Evolutionary conservation across 2,797 vertebrate species (phyloP), one percentile per base, ranked within the genome.

Genomic region (Pyrocephalus nanus): DNA sequence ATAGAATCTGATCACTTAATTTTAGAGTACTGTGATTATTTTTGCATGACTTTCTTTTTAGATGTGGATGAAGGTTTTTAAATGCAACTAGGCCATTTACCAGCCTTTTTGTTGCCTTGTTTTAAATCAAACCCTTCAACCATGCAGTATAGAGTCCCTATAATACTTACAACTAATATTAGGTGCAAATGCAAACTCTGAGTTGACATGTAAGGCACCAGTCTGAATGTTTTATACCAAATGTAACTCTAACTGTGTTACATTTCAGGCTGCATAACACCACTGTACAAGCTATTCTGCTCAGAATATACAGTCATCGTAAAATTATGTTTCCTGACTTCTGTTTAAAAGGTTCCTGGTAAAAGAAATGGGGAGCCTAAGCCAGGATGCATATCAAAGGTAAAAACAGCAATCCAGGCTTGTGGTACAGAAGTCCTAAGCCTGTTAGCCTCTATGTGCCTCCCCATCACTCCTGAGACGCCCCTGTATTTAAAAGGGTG

Each of bases 321-420:
- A 72, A 75, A 91, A 92, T 70, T 48, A 34, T 8, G 7, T 67
- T 87, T 66, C 16, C 42, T 77, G 72, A 26, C 30, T 47, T 69
- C 51, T 81, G 42, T 10, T 80, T 88, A 40, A 69, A 90, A 66
- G 8, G 25, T 55, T 42, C 14, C 29, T 58, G 6, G 21, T 54
- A 20, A 55, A 83, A 81, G 73, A 79, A 80, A 55, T 4, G 25
- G 7, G 18, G 3, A 6, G 8, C 12, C 8, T 69, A 66, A 66
- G 55, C 27, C 51, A 34, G 58, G 47, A 60, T 71, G 50, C 18
- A 5, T 67, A 13, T 15, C 21, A n/a, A 69, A 81, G 4, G 47
- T 34, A 64, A 32, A 42, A 53, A 7, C 1, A 1, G 16, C 0
- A 0, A 30, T 57, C 29, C 10, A 20, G 45, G 22, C 15, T 1